phyloP scores from a whole-genome alignment of 1,140 invertebrate species.

The Orchestia grillus region DNA sequence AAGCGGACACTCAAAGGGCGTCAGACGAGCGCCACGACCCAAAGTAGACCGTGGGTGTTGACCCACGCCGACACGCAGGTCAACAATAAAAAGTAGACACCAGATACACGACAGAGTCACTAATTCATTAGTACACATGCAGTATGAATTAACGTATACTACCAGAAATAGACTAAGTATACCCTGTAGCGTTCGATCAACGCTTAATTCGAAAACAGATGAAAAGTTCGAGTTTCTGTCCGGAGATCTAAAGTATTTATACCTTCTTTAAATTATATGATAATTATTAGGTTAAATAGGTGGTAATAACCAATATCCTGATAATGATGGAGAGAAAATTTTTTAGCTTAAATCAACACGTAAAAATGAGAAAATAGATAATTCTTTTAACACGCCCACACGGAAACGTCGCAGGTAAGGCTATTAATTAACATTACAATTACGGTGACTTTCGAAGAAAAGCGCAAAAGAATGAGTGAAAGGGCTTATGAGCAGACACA shows the following conservation, averaged over 20 bases:
- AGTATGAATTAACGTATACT: slow-evolving; percentile 49
- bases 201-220: slow-evolving; percentile 6
- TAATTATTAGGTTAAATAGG: background rate
- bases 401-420: background rate
- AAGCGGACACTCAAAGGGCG: background rate
- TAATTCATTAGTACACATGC: slow-evolving; percentile 17
- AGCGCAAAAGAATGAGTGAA: background rate
- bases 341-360: background rate
- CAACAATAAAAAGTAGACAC: background rate
- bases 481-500: background rate
- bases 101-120: slow-evolving; percentile 27
- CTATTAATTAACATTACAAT: background rate
- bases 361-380: background rate
- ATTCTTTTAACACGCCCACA: background rate
- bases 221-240: background rate
- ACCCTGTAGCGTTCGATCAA: slow-evolving; percentile 36
- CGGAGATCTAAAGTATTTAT: background rate
- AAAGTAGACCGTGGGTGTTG: background rate
- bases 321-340: background rate
- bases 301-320: background rate
- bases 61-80: background rate
- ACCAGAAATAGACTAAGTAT: slow-evolving; percentile 54
- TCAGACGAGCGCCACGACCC: background rate
- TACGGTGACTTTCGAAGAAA: background rate
- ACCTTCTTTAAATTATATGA: background rate